Evolutionary conservation across 2,888 invertebrate species (phyloP).

Genomic region (Nebria salina): DNA sequence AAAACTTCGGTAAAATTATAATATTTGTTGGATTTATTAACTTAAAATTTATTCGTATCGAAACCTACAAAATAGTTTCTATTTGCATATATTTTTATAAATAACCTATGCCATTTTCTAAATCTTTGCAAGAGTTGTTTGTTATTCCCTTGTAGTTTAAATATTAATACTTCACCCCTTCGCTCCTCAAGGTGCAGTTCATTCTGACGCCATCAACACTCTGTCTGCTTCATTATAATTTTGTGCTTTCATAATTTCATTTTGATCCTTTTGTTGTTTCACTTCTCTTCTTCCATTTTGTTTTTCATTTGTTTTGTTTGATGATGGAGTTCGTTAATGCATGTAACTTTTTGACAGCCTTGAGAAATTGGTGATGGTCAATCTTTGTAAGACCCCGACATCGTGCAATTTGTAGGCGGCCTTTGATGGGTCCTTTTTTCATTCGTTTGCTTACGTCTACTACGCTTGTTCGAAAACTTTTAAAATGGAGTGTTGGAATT

Average conservation of each 20-base stretch:
- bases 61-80: too few relatives aligned
- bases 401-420: constrained; percentile 43
- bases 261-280: constrained; percentile 21
- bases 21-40: too few relatives aligned
- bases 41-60: too few relatives aligned
- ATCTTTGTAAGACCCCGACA: constrained; percentile 2
- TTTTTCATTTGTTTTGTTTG: constrained; percentile 27
- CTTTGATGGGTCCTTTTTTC: constrained; percentile 40
- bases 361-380: constrained; percentile 46
- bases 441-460: not conserved
- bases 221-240: constrained; percentile 43
- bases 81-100: too few relatives aligned
- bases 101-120: too few relatives aligned
- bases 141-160: not conserved
- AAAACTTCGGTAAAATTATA: too few relatives aligned
- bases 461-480: constrained; percentile 6
- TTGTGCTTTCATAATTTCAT: constrained; percentile 11
- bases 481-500: constrained; percentile 38
- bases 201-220: constrained; percentile 36
- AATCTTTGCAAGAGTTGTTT: not conserved
- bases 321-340: constrained; percentile 44
- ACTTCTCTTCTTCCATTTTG: constrained; percentile 10
- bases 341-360: constrained; percentile 46
- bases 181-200: not conserved
- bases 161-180: not conserved